phyloP scores from a whole-genome alignment of 2,888 invertebrate genomes.

The Drosophila mayaguana region DNA sequence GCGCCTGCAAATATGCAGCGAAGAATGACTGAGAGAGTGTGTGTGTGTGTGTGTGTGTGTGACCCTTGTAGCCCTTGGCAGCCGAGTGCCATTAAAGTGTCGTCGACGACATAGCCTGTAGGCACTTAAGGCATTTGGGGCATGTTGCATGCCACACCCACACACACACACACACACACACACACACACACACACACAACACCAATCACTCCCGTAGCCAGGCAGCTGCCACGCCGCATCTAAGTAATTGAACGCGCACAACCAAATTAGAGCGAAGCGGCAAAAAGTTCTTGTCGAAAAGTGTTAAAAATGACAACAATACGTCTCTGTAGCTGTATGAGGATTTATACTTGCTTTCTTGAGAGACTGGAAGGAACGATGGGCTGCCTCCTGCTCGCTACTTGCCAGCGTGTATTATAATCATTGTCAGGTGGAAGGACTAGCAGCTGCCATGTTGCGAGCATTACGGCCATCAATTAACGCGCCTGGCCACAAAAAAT shows the following conservation, averaged over 20 bases:
- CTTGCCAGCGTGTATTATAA: constrained; percentile 66
- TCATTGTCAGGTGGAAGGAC: constrained; percentile 62
- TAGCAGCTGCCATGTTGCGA: constrained; percentile 42
- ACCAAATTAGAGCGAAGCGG: constrained; percentile 31
- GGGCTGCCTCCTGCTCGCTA: constrained; percentile 35
- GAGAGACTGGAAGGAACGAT: neutral
- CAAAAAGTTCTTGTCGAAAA: constrained; percentile 42
- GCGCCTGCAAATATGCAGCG: constrained; percentile 56
- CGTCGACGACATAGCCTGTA: constrained; percentile 51
- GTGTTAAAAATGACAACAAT: constrained; percentile 69
- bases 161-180: constrained; percentile 26
- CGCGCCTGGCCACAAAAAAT: constrained; percentile 56
- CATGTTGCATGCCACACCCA: constrained; percentile 59
- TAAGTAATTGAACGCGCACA: constrained; percentile 58
- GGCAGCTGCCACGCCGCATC: constrained; percentile 35
- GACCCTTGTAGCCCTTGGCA: constrained; percentile 58
- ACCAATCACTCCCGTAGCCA: neutral
- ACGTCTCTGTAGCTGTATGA: constrained; percentile 43
- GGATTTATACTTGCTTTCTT: constrained; percentile 36
- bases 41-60: constrained; percentile 23
- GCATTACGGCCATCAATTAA: constrained; percentile 74
- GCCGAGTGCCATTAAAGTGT: constrained; percentile 70
- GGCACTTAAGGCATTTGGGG: constrained; percentile 75
- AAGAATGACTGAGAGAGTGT: constrained; percentile 19
- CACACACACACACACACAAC: constrained; percentile 16